Percentiles rank a stretch among this genome's conserved stretches.
Conservation (phyloP, 2,888 invertebrate genomes). For the Caenorhabditis virilis region DNA sequence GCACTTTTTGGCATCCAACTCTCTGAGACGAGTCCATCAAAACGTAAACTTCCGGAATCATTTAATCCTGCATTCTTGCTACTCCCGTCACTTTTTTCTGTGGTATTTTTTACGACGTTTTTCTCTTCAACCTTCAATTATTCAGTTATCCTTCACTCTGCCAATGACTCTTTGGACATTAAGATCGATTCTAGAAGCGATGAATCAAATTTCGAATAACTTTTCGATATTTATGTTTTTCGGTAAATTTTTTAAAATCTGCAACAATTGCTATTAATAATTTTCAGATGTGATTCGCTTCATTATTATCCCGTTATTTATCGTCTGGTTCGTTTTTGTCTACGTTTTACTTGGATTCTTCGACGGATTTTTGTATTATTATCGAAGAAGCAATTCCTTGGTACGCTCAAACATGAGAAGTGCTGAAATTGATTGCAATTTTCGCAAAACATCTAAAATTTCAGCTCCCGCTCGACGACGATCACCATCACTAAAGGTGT, state of each 20-base stretch:
- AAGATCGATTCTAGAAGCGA: conserved; percentile 7
- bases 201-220: neutral
- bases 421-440: no score
- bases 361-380: conserved; percentile 19
- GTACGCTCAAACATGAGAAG: no score
- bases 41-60: conserved; percentile 15
- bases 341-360: conserved; percentile 27
- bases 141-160: conserved; percentile 18
- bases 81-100: conserved; percentile 18
- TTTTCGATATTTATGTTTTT: conserved; percentile 2
- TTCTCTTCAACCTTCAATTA: no score
- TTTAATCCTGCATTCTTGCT: conserved; percentile 22
- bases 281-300: conserved; percentile 19
- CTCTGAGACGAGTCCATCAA: conserved; percentile 12
- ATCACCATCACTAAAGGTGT: no score
- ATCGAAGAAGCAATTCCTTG: conserved; percentile 21
- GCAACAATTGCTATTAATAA: neutral
- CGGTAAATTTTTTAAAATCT: conserved; percentile 2
- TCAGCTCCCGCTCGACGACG: no score
- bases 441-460: no score
- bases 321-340: conserved; percentile 16
- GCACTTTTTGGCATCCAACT: conserved; percentile 21
- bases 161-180: conserved; percentile 18
- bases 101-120: conserved; percentile 4
- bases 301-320: conserved; percentile 9